Evolutionary conservation across 2,888 invertebrate species (phyloP), one percentile per base, ranked within the genome.

Genomic region (Hemithea aestivaria): DNA sequence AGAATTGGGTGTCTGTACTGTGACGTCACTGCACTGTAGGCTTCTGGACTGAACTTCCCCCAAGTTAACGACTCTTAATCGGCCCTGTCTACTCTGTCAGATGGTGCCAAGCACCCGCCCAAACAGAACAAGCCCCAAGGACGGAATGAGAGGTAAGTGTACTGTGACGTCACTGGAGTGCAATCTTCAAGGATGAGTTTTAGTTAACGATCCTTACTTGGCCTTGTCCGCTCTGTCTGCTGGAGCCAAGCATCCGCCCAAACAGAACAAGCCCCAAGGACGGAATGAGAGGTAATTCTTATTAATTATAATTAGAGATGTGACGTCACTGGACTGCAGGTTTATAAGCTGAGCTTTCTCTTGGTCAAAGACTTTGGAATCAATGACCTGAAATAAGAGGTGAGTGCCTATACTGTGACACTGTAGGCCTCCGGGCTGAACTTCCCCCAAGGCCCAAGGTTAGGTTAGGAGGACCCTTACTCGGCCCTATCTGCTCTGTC

Each of bases 371-470:
- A n/a, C n/a, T n/a, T n/a, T n/a, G n/a, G n/a, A n/a, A n/a, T n/a
- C n/a, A n/a, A n/a, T n/a, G n/a, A n/a, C n/a, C n/a, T n/a, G n/a
- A n/a, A n/a, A n/a, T n/a, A n/a, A n/a, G n/a, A n/a, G n/a, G n/a
- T n/a, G n/a, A n/a, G n/a, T n/a, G n/a, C n/a, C n/a, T n/a, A n/a
- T n/a, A n/a, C n/a, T n/a, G n/a, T n/a, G n/a, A n/a, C n/a, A 43
- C 81, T 96, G 51, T 95, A 95, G 74, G 94, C 94, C 2, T 92
- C 94, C 6, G 94, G 94, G 10, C 73, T 94, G 39, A 91, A 90
- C 62, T 93, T 94, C 76, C 76, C 94, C 0, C 92, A 91, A 8
- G 75, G 93, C 53, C n/a, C n/a, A n/a, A n/a, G n/a, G n/a, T n/a
- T n/a, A n/a, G n/a, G n/a, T n/a, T n/a, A n/a, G n/a, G 85, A 56